Evolutionary conservation across 2,888 invertebrate genomes (phyloP), one percentile per base, ranked within the genome.

Genomic region (Acrobasis consociella): DNA sequence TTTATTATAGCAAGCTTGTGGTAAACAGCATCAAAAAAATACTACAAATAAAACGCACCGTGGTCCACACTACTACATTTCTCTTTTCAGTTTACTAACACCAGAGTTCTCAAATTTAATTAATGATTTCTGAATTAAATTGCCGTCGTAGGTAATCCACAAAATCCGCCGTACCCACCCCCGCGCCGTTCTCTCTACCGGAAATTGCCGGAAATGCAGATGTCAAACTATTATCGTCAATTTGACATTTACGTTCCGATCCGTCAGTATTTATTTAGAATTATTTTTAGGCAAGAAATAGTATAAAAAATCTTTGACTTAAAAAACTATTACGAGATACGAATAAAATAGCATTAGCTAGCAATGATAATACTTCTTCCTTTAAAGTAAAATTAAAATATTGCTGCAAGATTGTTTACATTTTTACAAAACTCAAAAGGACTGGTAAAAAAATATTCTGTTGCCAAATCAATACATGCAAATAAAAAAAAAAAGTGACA

Each of bases 401-500:
- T n/a, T n/a, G n/a, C n/a, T n/a, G n/a, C n/a, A n/a, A n/a, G n/a
- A n/a, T n/a, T 22, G 31, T 31, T 31, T 31, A 8, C 5, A 31
- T 31, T 5, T 31, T 31, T 31, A 31, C 8, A 31, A 31, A 31
- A 7, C 7, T 11, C 11, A 5, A 7, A 42, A 11, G 42, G 42
- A 46, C 11, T 2, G n/a, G 3, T 46, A 46, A 1, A 13, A 46
- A 46, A 46, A 46, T 13, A 5, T 46, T 46, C 13, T 13, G 9
- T 46, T 46, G 46, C 46, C 13, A 13, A 17, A 51, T 51, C 52
- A n/a, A 22, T 22, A 58, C 15, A 58, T 9, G 0, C 3, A 5
- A n/a, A 15, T 55, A 5, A 16, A 49, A 50, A 37, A 59, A 49
- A 60, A 60, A n/a, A 37, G 5, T 58, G 31, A 58, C 58, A 39